phyloP scores from a whole-genome alignment of 2,797 vertebrate species.

The Salarias fasciatus region DNA sequence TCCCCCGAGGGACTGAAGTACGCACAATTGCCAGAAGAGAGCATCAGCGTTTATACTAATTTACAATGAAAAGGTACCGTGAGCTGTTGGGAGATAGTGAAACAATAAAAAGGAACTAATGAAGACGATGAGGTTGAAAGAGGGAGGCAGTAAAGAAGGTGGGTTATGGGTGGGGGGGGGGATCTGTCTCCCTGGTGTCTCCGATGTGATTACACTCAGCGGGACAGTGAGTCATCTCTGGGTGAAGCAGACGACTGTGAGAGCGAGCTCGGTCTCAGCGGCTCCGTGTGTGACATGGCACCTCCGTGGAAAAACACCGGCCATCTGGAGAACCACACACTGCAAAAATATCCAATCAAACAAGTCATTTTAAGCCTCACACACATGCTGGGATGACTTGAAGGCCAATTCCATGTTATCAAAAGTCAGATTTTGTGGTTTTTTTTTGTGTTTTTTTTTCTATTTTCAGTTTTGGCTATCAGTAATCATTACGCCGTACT shows the following conservation, averaged over 20 bases:
- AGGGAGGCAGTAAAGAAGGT: conserved; percentile 11
- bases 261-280: conserved; percentile 52
- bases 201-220: conserved; percentile 62
- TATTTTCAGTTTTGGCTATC: not conserved
- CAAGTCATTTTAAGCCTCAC: conserved; percentile 7
- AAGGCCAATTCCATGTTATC: not conserved
- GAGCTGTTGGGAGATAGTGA: not conserved
- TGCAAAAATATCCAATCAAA: conserved; percentile 23
- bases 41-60: not conserved
- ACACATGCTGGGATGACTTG: not conserved
- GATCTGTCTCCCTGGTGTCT: conserved; percentile 39
- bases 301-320: conserved; percentile 49
- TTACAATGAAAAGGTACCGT: conserved; percentile 10
- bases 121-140: conserved; percentile 5
- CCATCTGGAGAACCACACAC: conserved; percentile 55
- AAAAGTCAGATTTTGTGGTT: no score
- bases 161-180: conserved; percentile 24
- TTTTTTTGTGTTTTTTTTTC: no score
- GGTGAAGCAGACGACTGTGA: conserved; percentile 54
- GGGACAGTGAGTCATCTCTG: conserved; percentile 69
- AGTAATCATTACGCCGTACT: not conserved
- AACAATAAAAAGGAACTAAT: conserved; percentile 9
- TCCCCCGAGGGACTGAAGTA: conserved; percentile 1
- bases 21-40: not conserved
- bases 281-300: conserved; percentile 63